Evolutionary conservation across 2,888 invertebrate genomes (phyloP).

Genomic region (Caenorhabditis doughertyi): DNA sequence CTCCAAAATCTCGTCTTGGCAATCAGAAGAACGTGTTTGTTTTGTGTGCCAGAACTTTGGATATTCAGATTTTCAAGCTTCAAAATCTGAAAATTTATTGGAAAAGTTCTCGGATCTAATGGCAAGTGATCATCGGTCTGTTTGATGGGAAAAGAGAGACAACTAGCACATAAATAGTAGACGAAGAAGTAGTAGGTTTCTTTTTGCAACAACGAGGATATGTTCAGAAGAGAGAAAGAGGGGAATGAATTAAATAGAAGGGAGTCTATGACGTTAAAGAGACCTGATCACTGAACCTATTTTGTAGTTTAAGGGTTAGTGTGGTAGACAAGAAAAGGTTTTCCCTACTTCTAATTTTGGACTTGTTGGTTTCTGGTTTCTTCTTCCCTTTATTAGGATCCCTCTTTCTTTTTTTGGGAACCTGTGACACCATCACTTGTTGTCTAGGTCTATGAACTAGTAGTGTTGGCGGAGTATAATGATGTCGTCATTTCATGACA

Average conservation of each 20-base stretch:
- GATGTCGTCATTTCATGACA: conserved; percentile 20
- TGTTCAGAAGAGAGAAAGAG: not conserved
- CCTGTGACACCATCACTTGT: conserved; percentile 54
- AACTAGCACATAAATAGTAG: no score
- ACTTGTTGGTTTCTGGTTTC: conserved; percentile 33
- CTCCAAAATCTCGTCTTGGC: no score
- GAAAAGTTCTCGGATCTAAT: no score
- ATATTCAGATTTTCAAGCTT: no score
- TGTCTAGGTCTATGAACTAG: conserved; percentile 48
- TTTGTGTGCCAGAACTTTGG: no score
- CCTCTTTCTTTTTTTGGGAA: conserved; percentile 1
- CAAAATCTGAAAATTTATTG: no score
- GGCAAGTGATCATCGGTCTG: conserved; percentile 4
- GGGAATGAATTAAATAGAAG: not conserved
- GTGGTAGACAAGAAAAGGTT: conserved; percentile 10
- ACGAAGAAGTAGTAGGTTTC: not conserved
- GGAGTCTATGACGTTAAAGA: conserved; percentile 11
- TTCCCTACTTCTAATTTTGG: conserved; percentile 25
- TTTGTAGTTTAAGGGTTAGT: not conserved
- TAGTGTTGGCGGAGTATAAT: no score
- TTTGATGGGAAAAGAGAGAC: not conserved
- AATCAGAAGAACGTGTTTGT: no score
- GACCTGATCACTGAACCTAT: conserved; percentile 43
- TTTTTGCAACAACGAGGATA: conserved; percentile 23
- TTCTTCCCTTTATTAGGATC: not conserved